A percentile compares a stretch with the other conserved stretches of the same genome.
These are phyloP conservation scores for Oophaga sylvatica DNA, from an alignment of 2,797 vertebrate genomes.

Conservation along the genomic window DNA sequence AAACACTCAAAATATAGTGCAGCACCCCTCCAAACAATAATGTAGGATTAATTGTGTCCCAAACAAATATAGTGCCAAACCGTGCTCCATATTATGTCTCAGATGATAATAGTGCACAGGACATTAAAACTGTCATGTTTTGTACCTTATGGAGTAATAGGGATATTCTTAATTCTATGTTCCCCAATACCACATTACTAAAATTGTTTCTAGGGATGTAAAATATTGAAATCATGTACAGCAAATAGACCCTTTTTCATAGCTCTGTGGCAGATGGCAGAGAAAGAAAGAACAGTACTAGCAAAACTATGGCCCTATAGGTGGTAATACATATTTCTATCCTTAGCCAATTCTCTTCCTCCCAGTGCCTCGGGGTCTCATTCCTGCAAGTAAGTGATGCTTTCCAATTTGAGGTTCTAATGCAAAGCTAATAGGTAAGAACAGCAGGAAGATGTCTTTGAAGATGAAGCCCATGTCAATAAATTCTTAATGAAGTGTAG, in stretches of 20 bases:
- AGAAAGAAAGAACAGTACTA: neutral
- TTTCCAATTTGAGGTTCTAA: slow-evolving; percentile 9
- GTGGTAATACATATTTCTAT: neutral
- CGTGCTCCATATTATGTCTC: no score
- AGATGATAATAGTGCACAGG: no score
- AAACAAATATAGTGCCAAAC: no score
- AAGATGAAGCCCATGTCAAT: neutral
- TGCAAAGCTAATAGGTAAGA: neutral
- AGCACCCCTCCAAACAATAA: no score
- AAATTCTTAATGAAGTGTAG: slow-evolving; percentile 18
- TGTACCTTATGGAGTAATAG: no score
- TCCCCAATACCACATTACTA: no score
- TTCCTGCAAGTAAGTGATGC: neutral
- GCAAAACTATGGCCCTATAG: neutral
- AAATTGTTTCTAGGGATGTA: neutral
- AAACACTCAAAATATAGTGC: no score
- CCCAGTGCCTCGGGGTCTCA: neutral
- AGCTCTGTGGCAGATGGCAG: neutral
- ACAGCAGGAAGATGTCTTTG: slow-evolving; percentile 4
- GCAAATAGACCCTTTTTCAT: neutral
- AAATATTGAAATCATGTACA: neutral
- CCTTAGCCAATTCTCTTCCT: neutral
- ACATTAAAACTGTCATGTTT: no score
- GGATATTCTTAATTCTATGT: no score
- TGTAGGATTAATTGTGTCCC: no score